A percentile compares a stretch with the other conserved stretches of the same genome.
Conservation (phyloP, 2,797 vertebrate species). For the Pitangus sulphuratus region DNA sequence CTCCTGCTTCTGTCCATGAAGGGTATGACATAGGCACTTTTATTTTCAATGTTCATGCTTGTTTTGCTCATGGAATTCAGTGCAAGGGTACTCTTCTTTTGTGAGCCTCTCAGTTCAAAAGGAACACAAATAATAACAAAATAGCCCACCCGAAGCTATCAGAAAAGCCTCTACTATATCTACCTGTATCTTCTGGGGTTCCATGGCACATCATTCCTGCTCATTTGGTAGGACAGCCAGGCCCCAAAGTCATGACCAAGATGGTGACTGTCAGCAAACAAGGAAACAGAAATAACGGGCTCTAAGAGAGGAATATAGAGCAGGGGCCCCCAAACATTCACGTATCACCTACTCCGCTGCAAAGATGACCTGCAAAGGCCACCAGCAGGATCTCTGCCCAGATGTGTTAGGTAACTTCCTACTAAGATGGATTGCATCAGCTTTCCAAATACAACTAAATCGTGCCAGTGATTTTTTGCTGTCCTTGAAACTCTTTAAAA, state of each 20-base stretch:
- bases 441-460: not conserved
- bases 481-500: slow-evolving; percentile 11
- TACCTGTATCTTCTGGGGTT: not conserved
- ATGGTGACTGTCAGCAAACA: not conserved
- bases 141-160: not conserved
- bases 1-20: not conserved
- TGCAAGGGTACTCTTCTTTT: not conserved
- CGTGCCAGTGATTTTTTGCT: not conserved
- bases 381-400: not conserved
- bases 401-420: slow-evolving; percentile 8
- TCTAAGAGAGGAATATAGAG: not conserved
- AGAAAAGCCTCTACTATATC: not conserved
- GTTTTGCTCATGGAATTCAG: not conserved
- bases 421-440: slow-evolving; percentile 25
- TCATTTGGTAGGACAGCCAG: not conserved
- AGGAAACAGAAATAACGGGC: not conserved
- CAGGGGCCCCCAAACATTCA: not conserved
- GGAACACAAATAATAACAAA: not conserved
- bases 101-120: not conserved
- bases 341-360: not conserved
- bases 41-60: not conserved
- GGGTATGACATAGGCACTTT: not conserved
- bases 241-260: not conserved
- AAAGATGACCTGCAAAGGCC: not conserved
- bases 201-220: not conserved